These are phyloP conservation scores for Drosophila sordidula DNA, from an alignment of 2,888 invertebrate genomes.

Conservation along the genomic window DNA sequence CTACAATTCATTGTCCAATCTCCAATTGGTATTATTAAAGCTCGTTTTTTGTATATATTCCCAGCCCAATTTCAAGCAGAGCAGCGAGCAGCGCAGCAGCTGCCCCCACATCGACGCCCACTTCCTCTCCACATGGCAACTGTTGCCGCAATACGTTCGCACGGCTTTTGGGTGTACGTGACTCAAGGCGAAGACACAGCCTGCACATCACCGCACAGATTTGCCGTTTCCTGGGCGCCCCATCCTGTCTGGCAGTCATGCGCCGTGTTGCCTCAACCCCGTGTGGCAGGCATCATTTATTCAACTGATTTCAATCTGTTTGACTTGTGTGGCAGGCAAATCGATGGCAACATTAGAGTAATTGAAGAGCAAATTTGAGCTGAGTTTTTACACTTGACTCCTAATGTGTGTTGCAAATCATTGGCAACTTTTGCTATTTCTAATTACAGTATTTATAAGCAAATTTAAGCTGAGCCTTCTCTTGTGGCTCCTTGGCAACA, in stretches of 20 bases:
- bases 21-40: slow-evolving; percentile 45
- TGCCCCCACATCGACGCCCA: background rate
- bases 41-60: background rate
- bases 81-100: background rate
- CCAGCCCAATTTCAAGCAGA: slow-evolving; percentile 17
- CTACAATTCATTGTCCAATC: slow-evolving; percentile 32
- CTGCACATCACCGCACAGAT: slow-evolving; percentile 54
- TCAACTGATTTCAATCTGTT: slow-evolving; percentile 34
- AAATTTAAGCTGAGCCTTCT: no score
- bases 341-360: slow-evolving; percentile 25
- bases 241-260: slow-evolving; percentile 10
- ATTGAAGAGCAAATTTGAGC: background rate
- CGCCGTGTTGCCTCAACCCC: background rate
- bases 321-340: slow-evolving; percentile 32
- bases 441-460: no score
- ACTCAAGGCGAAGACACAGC: slow-evolving; percentile 31
- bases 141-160: slow-evolving; percentile 8
- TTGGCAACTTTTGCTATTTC: background rate
- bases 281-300: slow-evolving; percentile 42
- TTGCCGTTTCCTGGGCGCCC: slow-evolving; percentile 34
- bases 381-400: background rate
- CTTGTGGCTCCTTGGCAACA: no score
- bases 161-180: slow-evolving; percentile 49
- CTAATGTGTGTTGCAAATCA: background rate
- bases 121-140: slow-evolving; percentile 3